These are phyloP conservation scores for Microcebus jonahi DNA, from an alignment of 2,113 vertebrate species.

Conservation along the genomic window DNA sequence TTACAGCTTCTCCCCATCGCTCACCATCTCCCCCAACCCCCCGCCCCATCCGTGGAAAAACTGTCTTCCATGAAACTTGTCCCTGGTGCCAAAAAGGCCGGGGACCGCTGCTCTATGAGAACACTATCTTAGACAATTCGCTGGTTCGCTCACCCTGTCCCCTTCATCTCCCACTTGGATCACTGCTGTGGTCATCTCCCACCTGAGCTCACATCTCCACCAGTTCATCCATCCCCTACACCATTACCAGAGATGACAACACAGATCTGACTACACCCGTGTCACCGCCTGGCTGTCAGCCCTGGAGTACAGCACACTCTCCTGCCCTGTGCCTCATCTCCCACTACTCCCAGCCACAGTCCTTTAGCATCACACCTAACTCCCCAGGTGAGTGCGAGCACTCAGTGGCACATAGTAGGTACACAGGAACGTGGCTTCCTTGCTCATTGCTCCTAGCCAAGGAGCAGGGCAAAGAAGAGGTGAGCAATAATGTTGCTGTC, in stretches of 20 bases:
- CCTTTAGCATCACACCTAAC: not conserved
- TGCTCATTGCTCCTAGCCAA: not conserved
- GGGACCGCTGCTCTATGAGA: not conserved
- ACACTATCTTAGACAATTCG: not conserved
- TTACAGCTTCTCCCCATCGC: too few relatives aligned
- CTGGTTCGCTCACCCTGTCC: not conserved
- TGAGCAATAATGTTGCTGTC: accelerated
- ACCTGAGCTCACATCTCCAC: not conserved
- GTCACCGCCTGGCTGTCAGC: not conserved
- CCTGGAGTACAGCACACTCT: accelerated
- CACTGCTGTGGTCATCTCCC: accelerated
- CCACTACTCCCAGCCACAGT: not conserved
- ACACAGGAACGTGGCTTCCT: not conserved
- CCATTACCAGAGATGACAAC: not conserved
- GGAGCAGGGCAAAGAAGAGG: not conserved
- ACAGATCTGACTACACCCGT: not conserved
- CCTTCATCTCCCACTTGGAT: not conserved
- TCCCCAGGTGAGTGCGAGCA: not conserved
- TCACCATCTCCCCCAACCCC: too few relatives aligned
- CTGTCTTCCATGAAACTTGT: too few relatives aligned
- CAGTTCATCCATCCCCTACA: not conserved
- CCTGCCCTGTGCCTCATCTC: not conserved
- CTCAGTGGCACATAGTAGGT: accelerated
- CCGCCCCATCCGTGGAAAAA: too few relatives aligned
- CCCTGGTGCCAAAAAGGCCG: too few relatives aligned